phyloP scores from a whole-genome alignment of 2,797 vertebrate species.

The Karalla daura region DNA sequence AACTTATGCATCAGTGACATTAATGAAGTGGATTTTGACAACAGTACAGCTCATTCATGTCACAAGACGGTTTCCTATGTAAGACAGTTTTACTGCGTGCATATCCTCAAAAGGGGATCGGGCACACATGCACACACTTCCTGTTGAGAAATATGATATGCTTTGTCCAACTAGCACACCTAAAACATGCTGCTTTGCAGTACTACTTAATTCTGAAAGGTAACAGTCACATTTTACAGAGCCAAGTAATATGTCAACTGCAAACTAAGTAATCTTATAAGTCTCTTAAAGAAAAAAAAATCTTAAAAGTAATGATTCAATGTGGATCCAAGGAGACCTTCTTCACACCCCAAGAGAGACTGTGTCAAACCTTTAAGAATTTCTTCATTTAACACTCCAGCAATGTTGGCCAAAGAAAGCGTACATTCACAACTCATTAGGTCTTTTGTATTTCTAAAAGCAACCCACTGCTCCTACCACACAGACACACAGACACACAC shows the following conservation, averaged over 20 bases:
- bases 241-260: too few relatives aligned
- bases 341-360: not conserved
- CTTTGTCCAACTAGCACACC: not conserved
- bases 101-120: not conserved
- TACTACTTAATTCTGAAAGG: too few relatives aligned
- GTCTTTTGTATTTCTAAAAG: constrained; percentile 26
- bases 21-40: constrained; percentile 45
- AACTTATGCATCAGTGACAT: constrained; percentile 24
- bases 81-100: constrained; percentile 15
- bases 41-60: constrained; percentile 24
- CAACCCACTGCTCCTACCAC: constrained; percentile 11
- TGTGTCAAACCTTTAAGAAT: not conserved
- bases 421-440: constrained; percentile 2
- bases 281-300: too few relatives aligned
- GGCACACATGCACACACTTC: not conserved
- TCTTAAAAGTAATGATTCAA: not conserved
- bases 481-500: too few relatives aligned
- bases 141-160: not conserved
- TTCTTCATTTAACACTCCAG: constrained; percentile 4
- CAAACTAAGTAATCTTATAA: too few relatives aligned
- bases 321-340: not conserved
- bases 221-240: too few relatives aligned
- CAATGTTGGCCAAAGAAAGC: not conserved
- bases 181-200: too few relatives aligned
- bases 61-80: not conserved